Evolutionary conservation across 2,888 invertebrate species (phyloP).

Genomic region (Andrena minutula): DNA sequence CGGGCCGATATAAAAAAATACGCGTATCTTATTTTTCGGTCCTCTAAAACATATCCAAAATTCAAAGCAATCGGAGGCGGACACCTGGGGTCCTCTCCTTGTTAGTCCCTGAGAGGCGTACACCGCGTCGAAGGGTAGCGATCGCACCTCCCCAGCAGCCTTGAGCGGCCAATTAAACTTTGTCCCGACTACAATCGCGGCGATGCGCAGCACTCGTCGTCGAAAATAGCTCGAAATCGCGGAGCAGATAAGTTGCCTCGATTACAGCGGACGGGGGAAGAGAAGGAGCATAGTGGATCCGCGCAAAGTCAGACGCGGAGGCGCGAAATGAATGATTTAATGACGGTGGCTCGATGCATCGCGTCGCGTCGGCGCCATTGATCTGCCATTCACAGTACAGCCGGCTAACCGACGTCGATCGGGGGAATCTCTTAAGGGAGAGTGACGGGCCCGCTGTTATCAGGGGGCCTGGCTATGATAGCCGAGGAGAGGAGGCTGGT

Average conservation of each 20-base stretch:
- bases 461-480: conserved; percentile 46
- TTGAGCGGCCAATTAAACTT: too few relatives aligned
- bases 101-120: too few relatives aligned
- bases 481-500: conserved; percentile 18
- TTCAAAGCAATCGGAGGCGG: too few relatives aligned
- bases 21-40: too few relatives aligned
- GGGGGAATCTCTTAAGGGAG: conserved; percentile 46
- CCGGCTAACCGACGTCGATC: conserved; percentile 46
- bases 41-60: too few relatives aligned
- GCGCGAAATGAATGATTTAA: conserved; percentile 71
- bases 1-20: too few relatives aligned
- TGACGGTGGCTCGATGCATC: conserved; percentile 63
- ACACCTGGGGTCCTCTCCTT: too few relatives aligned
- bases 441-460: conserved; percentile 50
- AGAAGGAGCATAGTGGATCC: not conserved
- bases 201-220: not conserved
- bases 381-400: conserved; percentile 59
- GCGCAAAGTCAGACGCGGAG: conserved; percentile 17
- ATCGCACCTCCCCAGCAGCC: too few relatives aligned
- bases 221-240: conserved; percentile 8
- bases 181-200: too few relatives aligned
- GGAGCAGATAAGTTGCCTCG: conserved; percentile 6
- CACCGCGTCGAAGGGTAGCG: too few relatives aligned
- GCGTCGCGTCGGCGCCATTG: conserved; percentile 70
- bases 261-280: not conserved